Percentiles rank a stretch among this genome's conserved stretches.
Conservation (phyloP, 2,113 vertebrate genomes). For the Callaeas wilsoni region DNA sequence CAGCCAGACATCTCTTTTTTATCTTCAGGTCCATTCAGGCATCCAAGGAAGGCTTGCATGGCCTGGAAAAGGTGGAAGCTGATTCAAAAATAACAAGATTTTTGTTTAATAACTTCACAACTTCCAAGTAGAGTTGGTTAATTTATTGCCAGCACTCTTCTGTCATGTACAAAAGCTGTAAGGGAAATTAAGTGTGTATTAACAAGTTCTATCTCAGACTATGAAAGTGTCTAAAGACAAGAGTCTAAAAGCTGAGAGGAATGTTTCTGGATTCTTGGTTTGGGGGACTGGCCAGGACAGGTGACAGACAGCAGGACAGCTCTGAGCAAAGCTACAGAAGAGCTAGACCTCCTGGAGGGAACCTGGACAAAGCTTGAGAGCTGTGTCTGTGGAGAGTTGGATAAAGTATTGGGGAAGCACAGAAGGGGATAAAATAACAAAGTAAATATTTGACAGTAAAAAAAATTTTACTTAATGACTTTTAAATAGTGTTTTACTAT, state of each 20-base stretch:
- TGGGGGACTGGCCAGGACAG: not conserved
- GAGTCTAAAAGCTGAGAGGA: not conserved
- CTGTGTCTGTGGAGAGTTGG: not conserved
- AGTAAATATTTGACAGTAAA: not conserved
- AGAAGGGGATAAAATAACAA: not conserved
- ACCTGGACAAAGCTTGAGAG: not conserved
- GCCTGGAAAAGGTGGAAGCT: not conserved
- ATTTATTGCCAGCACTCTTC: not conserved
- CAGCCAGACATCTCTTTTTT: not conserved
- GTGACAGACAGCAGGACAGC: not conserved
- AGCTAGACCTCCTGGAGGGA: not conserved
- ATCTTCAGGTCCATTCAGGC: not conserved
- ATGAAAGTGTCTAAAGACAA: not conserved
- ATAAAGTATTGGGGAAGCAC: not conserved
- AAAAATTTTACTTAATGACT: not conserved
- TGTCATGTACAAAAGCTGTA: not conserved
- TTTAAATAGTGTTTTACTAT: not conserved
- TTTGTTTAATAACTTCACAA: not conserved
- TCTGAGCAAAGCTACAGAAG: not conserved
- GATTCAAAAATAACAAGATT: not conserved
- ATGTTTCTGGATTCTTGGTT: not conserved
- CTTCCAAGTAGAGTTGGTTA: not conserved
- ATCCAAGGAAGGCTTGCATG: not conserved
- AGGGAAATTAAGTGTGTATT: not conserved
- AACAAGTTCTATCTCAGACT: not conserved